phyloP scores from a whole-genome alignment of 2,113 vertebrate genomes.

The Marmota flaviventris region DNA sequence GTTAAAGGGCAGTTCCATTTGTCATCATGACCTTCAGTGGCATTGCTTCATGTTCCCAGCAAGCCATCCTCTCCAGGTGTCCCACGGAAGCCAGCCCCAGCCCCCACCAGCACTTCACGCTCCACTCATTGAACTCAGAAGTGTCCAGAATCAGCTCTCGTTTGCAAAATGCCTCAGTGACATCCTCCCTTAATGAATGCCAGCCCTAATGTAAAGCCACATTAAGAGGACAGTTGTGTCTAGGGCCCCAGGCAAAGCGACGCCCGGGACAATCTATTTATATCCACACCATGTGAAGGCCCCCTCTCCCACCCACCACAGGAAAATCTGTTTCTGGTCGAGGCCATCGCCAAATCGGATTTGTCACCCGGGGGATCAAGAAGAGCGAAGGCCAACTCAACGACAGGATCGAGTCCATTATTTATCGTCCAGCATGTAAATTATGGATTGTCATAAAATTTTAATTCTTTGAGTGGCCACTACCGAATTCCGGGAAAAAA shows the following conservation, averaged over 20 bases:
- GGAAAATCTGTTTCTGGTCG: conserved; percentile 86
- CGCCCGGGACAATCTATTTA: conserved; percentile 85
- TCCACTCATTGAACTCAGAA: conserved; percentile 45
- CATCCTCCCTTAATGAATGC: conserved; percentile 86
- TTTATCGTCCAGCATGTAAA: conserved; percentile 92
- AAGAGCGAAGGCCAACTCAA: conserved; percentile 90
- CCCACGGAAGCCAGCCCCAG: neutral
- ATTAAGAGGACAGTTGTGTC: conserved; percentile 85
- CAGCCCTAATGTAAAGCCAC: conserved; percentile 85
- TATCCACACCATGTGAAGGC: conserved; percentile 86
- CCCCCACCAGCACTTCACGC: neutral
- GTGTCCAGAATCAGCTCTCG: conserved; percentile 37
- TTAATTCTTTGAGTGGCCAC: conserved; percentile 90
- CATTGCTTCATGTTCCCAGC: neutral
- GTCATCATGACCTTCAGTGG: neutral
- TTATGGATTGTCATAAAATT: conserved; percentile 92
- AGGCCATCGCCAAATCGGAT: conserved; percentile 89
- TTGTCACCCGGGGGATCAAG: conserved; percentile 88
- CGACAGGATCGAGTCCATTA: conserved; percentile 92
- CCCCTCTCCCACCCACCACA: conserved; percentile 72
- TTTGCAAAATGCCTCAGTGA: conserved; percentile 84
- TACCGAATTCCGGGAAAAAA: conserved; percentile 88
- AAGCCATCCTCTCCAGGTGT: neutral
- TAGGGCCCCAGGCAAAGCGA: conserved; percentile 80
- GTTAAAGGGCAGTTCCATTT: neutral